Percentiles rank a stretch among this genome's conserved stretches.
These are phyloP conservation scores for Apogon hyalosoma DNA, from an alignment of 2,797 vertebrate genomes.

Conservation along the genomic window DNA sequence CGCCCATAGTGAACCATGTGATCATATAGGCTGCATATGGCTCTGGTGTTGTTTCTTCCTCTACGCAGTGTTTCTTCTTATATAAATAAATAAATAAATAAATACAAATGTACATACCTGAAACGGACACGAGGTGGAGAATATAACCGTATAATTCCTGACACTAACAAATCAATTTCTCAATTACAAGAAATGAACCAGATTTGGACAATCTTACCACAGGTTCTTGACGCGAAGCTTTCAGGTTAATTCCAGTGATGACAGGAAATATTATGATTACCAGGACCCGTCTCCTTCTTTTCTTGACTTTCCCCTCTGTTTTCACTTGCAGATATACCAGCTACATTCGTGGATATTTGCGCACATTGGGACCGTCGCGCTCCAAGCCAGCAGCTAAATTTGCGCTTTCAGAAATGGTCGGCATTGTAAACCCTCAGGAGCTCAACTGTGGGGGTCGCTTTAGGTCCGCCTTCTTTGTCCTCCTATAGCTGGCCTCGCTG, in stretches of 20 bases:
- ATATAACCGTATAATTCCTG: background rate
- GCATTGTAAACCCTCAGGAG: conserved; percentile 53
- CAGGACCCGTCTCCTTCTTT: background rate
- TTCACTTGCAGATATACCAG: background rate
- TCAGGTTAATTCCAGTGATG: conserved; percentile 57
- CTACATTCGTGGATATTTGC: conserved; percentile 25
- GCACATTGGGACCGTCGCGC: conserved; percentile 34
- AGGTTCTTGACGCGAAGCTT: conserved; percentile 29
- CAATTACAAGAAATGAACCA: background rate
- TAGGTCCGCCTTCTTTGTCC: conserved; percentile 71
- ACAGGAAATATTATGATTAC: background rate
- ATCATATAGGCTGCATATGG: background rate
- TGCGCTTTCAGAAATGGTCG: conserved; percentile 49
- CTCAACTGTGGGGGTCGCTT: conserved; percentile 69
- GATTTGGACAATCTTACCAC: conserved; percentile 63
- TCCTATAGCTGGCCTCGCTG: background rate
- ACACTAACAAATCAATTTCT: background rate
- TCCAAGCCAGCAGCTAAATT: conserved; percentile 17
- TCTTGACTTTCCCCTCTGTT: background rate
- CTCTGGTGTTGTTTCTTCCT: background rate
- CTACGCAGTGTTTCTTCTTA: background rate
- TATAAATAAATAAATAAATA: background rate
- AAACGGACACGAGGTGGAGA: background rate
- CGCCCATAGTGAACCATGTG: background rate
- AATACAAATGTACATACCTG: background rate